A percentile compares a stretch with the other conserved stretches of the same genome.
Conservation (phyloP, 2,888 invertebrate genomes). For the Hofmannophila pseudospretella region DNA sequence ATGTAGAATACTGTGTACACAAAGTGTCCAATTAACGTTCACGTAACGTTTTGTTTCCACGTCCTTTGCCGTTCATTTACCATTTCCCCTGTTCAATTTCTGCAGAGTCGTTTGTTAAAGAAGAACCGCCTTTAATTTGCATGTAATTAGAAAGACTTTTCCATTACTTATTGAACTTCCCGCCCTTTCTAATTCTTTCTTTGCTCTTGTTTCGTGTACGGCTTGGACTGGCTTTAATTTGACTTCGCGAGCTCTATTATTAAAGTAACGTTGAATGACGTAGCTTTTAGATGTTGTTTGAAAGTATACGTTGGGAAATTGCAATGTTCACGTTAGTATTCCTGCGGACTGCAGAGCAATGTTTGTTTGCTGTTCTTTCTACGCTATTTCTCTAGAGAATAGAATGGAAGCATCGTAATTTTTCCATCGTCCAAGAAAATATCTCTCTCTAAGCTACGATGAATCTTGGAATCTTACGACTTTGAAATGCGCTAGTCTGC, state of each 20-base stretch:
- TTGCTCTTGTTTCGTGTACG: slow-evolving; percentile 6
- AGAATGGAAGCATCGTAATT: neutral
- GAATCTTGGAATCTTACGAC: too few relatives aligned
- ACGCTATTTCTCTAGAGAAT: neutral
- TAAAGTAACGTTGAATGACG: slow-evolving; percentile 2
- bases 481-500: too few relatives aligned
- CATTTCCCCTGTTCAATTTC: slow-evolving; percentile 21
- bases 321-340: neutral
- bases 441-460: too few relatives aligned
- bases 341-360: neutral
- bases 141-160: slow-evolving; percentile 37
- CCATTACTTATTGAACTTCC: slow-evolving; percentile 24
- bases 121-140: slow-evolving; percentile 36
- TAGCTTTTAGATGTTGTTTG: neutral
- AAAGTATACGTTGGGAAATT: neutral
- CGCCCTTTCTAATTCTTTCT: slow-evolving; percentile 13
- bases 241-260: slow-evolving; percentile 5
- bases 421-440: too few relatives aligned
- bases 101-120: slow-evolving; percentile 25
- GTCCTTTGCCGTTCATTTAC: slow-evolving; percentile 23
- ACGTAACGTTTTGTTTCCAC: slow-evolving; percentile 17
- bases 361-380: neutral
- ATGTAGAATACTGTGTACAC: too few relatives aligned
- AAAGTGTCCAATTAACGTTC: too few relatives aligned
- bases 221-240: slow-evolving; percentile 1